A percentile compares a stretch with the other conserved stretches of the same genome.
Evolutionary conservation across 1,140 invertebrate genomes (phyloP).

Genomic region (Halyomorpha halys): DNA sequence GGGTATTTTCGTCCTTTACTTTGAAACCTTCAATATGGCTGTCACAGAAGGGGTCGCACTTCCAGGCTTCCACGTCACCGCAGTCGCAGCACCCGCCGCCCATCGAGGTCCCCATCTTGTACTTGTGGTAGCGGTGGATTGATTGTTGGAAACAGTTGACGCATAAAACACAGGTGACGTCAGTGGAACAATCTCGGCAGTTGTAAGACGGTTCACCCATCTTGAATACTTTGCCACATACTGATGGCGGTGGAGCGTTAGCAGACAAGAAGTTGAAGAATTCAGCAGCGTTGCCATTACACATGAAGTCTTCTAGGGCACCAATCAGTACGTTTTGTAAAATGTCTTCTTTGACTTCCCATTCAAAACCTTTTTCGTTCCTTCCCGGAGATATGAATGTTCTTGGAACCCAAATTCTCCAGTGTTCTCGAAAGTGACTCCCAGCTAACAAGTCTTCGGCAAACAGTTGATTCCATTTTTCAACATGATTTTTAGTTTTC

Average conservation of each 20-base stretch:
- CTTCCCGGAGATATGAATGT: neutral
- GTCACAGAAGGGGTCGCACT: conserved; percentile 72
- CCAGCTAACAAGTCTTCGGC: too few species aligned
- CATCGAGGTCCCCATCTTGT: conserved; percentile 86
- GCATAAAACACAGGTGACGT: conserved; percentile 94
- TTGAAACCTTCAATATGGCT: conserved; percentile 48
- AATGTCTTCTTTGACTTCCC: conserved; percentile 1
- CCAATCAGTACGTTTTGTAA: neutral
- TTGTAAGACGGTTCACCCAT: conserved; percentile 94
- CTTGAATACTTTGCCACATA: conserved; percentile 92
- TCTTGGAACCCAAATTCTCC: neutral
- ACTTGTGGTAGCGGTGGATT: conserved; percentile 74
- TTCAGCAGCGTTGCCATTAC: conserved; percentile 51
- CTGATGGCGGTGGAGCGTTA: conserved; percentile 47
- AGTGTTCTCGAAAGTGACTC: neutral
- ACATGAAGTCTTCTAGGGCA: conserved; percentile 67
- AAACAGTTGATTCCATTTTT: too few species aligned
- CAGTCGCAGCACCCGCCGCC: conserved; percentile 97
- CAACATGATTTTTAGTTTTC: too few species aligned
- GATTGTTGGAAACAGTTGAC: conserved; percentile 94
- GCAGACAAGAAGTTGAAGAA: conserved; percentile 48
- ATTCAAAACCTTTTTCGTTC: neutral
- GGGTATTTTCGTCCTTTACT: conserved; percentile 38
- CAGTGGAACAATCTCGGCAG: conserved; percentile 92
- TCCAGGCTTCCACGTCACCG: conserved; percentile 90